Percentiles rank a stretch among this genome's conserved stretches.
Conservation (phyloP, 2,888 invertebrate species). For the Calameuta idolon region DNA sequence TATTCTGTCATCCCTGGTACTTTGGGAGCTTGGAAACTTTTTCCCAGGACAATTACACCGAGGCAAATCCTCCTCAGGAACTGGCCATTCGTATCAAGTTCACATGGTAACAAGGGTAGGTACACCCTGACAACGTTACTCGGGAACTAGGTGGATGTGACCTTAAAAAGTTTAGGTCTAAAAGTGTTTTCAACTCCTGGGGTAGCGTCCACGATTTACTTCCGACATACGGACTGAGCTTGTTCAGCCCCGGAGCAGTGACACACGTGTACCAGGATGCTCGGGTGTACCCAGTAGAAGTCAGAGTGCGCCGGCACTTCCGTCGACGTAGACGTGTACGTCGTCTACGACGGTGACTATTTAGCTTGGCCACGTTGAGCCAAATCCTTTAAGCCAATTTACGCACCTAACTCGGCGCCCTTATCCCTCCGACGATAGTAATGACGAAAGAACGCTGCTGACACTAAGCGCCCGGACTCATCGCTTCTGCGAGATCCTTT, state of each 20-base stretch:
- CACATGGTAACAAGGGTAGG: neutral
- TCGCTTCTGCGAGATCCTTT: neutral
- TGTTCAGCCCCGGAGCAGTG: neutral
- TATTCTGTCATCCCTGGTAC: neutral
- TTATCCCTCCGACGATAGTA: slow-evolving; percentile 20
- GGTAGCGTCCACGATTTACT: slow-evolving; percentile 23
- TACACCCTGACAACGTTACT: neutral
- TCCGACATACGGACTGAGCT: slow-evolving; percentile 24
- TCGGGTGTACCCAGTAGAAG: neutral
- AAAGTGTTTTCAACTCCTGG: neutral
- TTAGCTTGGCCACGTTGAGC: slow-evolving; percentile 13
- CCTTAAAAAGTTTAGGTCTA: neutral
- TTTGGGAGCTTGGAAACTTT: neutral
- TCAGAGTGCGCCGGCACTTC: neutral
- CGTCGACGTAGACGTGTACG: neutral
- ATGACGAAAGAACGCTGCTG: slow-evolving; percentile 31
- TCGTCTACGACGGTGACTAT: neutral
- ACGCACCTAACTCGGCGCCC: slow-evolving; percentile 50
- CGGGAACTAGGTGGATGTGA: neutral
- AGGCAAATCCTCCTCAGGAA: neutral
- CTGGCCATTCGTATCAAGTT: neutral
- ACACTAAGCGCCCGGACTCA: slow-evolving; percentile 1
- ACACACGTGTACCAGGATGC: neutral
- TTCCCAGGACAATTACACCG: neutral
- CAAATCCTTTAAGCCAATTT: slow-evolving; percentile 66